A percentile compares a stretch with the other conserved stretches of the same genome.
Evolutionary conservation across 2,797 vertebrate genomes (phyloP).

Genomic region (Enteromius thamalakanensis): DNA sequence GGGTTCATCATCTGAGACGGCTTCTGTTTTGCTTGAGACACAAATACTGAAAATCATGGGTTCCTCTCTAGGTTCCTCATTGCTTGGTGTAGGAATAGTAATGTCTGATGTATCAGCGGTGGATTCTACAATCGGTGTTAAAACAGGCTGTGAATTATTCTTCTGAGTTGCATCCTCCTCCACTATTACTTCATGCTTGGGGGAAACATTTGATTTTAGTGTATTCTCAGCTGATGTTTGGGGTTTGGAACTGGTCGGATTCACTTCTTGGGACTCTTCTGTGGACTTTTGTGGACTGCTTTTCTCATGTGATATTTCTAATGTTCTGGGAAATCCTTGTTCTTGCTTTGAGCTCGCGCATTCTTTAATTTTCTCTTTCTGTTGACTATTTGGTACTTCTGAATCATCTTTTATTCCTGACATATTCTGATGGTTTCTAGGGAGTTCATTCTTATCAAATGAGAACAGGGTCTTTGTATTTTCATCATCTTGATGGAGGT

Average conservation of each 20-base stretch:
- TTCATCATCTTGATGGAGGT: slow-evolving; percentile 1
- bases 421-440: neutral
- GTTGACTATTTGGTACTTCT: slow-evolving; percentile 17
- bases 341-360: slow-evolving; percentile 2
- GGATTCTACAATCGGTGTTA: slow-evolving; percentile 15
- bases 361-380: slow-evolving; percentile 2
- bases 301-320: neutral
- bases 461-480: slow-evolving; percentile 13
- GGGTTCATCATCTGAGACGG: slow-evolving; percentile 48
- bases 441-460: slow-evolving; percentile 19
- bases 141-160: slow-evolving; percentile 17
- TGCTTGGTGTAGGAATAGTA: slow-evolving; percentile 41
- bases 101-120: slow-evolving; percentile 12
- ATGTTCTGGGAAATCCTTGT: slow-evolving; percentile 1
- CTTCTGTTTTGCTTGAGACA: slow-evolving; percentile 54
- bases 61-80: slow-evolving; percentile 36
- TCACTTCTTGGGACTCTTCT: slow-evolving; percentile 14
- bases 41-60: slow-evolving; percentile 45
- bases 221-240: neutral
- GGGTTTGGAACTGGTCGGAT: neutral
- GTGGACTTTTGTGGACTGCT: neutral
- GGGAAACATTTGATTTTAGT: neutral
- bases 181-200: neutral
- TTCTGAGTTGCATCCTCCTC: slow-evolving; percentile 16
- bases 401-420: neutral